Percentiles rank a stretch among this genome's conserved stretches.
phyloP scores from a whole-genome alignment of 2,797 vertebrate genomes.

The Oceanodroma leucorhoa region DNA sequence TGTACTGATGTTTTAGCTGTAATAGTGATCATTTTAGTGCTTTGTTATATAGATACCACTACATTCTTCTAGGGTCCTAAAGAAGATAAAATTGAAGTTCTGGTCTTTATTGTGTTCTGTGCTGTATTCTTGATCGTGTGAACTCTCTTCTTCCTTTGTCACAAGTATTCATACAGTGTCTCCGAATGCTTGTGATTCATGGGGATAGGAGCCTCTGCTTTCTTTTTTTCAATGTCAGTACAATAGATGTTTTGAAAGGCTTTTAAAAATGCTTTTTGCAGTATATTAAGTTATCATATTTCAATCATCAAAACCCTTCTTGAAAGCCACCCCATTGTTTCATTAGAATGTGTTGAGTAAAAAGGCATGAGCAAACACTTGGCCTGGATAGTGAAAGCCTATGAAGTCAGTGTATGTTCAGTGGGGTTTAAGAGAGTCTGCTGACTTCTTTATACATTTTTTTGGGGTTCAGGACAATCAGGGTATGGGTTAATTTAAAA shows the following conservation, averaged over 20 bases:
- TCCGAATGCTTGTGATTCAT: accelerated
- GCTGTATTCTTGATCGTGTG: neutral
- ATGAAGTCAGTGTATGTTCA: neutral
- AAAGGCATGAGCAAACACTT: neutral
- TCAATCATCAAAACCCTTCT: neutral
- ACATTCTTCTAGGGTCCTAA: neutral
- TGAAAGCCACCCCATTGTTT: neutral
- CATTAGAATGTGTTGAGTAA: neutral
- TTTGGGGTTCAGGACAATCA: neutral
- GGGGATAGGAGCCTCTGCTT: neutral
- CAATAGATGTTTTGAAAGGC: neutral
- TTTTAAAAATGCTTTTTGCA: neutral
- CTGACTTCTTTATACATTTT: neutral
- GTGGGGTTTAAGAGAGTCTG: neutral
- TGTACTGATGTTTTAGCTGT: neutral
- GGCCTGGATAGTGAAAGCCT: neutral
- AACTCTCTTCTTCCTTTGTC: neutral
- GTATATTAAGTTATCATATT: neutral
- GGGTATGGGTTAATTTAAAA: neutral
- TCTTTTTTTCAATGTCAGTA: neutral
- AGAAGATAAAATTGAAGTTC: neutral
- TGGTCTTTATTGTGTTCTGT: neutral
- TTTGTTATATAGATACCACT: neutral
- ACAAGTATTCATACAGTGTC: neutral
- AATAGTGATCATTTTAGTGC: neutral